phyloP scores from a whole-genome alignment of 1,140 invertebrate genomes.

The Nephila pilipes region DNA sequence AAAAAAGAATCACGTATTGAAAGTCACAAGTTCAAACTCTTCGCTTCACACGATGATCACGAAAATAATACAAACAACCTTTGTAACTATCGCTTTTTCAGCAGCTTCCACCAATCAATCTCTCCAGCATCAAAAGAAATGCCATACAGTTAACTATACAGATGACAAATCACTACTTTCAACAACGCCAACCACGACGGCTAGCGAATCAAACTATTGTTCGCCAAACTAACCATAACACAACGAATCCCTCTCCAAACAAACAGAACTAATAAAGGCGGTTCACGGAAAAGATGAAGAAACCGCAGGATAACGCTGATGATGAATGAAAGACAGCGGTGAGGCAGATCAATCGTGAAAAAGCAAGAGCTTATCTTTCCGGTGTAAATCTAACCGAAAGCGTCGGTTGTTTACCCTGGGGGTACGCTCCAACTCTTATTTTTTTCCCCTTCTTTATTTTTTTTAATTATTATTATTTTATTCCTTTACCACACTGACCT shows the following conservation, averaged over 20 bases:
- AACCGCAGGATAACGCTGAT: neutral
- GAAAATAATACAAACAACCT: too few species aligned
- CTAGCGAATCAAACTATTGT: neutral
- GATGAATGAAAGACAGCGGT: constrained; percentile 5
- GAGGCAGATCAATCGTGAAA: neutral
- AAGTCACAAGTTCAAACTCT: too few species aligned
- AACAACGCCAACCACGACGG: neutral
- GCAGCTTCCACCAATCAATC: too few species aligned
- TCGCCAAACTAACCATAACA: neutral
- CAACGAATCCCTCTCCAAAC: neutral
- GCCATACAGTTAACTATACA: too few species aligned
- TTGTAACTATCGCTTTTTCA: too few species aligned
- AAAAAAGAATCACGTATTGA: too few species aligned
- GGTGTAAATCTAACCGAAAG: constrained; percentile 1
- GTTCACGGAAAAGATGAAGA: neutral
- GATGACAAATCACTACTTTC: too few species aligned
- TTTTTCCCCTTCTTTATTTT: constrained; percentile 27
- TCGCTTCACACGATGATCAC: too few species aligned
- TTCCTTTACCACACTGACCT: constrained; percentile 53
- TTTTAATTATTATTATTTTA: too few species aligned
- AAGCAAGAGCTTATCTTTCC: neutral
- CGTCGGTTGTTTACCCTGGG: constrained; percentile 14
- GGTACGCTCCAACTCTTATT: neutral
- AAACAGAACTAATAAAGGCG: neutral
- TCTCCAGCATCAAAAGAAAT: too few species aligned